Evolutionary conservation across 2,888 invertebrate genomes (phyloP), one percentile per base, ranked within the genome.

Genomic region (Perithous albicinctus): DNA sequence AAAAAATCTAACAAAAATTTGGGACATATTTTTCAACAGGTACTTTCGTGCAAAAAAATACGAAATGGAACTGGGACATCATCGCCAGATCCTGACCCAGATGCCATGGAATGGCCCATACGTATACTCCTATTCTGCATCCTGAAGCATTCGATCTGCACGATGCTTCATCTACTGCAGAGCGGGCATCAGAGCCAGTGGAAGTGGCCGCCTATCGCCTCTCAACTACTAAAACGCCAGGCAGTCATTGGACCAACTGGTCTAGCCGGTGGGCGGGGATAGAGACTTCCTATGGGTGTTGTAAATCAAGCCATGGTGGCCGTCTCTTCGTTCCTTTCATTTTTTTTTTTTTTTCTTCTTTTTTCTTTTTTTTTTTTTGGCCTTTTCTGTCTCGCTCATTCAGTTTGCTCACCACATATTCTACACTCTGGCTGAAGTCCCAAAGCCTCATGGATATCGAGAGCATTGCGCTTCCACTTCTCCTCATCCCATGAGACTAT

Each of bases 261-360:
- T 87, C 88, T 90, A 88, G 87, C 78, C 85, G 81, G 89, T 90
- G 88, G 90, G 90, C 90, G 90, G 89, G 86, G 88, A 90, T 90
- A 90, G 89, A 86, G 87, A 82, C 85, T 86, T 88, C 86, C 84
- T 84, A 88, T 86, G 87, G 86, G 87, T 86, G 85, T 88, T 85
- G 86, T 86, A 86, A 88, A 87, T 87, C 86, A 84, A 86, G 85
- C 85, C 83, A 88, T 85, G 88, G 88, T 88, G 85, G 79, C 84
- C 84, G 84, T 82, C 84, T 48, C 76, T 87, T 83, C 70, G 63
- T 48, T 72, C 77, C 75, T 79, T 69, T 63, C 64, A 29, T 48
- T 15, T 41, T 75, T 67, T 38, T 35, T 7, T 61, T 54, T 48
- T 38, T 48, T 35, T 61, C 15, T 61, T 12, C 41, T 32, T n/a